Evolutionary conservation across 53 echinoderm and acorn worm genomes (phyloP).

Genomic region (Paracentrotus lividus): DNA sequence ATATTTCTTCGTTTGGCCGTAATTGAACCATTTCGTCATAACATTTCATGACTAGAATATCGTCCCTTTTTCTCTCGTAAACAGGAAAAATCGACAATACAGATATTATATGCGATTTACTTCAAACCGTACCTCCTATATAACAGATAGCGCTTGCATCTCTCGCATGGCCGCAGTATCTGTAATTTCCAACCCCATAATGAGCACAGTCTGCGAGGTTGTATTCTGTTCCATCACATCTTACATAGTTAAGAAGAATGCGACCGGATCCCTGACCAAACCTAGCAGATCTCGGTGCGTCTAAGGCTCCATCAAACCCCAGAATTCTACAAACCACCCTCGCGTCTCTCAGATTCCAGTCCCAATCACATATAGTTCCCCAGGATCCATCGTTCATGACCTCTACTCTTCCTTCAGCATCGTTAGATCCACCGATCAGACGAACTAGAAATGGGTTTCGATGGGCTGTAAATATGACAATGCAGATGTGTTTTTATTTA

Average conservation of each 20-base stretch:
- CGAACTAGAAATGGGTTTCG: not conserved
- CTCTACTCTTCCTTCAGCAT: conserved; percentile 8
- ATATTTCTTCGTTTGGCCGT: too few species aligned
- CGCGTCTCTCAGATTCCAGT: not conserved
- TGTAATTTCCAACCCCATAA: not conserved
- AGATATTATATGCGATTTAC: not conserved
- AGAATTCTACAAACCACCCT: conserved; percentile 26
- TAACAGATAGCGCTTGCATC: not conserved
- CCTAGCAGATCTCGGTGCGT: not conserved
- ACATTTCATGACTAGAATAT: not conserved
- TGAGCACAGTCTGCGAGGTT: not conserved
- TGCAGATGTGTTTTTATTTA: too few species aligned
- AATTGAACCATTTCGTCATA: too few species aligned
- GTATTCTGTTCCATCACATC: not conserved
- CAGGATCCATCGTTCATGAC: not conserved
- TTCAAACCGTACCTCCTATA: not conserved
- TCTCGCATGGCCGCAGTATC: not conserved
- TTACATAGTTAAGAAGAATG: not conserved
- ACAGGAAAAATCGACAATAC: not conserved
- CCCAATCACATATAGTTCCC: not conserved
- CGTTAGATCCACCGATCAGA: not conserved
- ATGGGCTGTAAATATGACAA: too few species aligned
- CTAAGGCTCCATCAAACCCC: not conserved
- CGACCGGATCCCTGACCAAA: not conserved
- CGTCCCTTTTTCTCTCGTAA: not conserved